phyloP scores from a whole-genome alignment of 92 coral and sea anemone species.

The Pocillopora meandrina region DNA sequence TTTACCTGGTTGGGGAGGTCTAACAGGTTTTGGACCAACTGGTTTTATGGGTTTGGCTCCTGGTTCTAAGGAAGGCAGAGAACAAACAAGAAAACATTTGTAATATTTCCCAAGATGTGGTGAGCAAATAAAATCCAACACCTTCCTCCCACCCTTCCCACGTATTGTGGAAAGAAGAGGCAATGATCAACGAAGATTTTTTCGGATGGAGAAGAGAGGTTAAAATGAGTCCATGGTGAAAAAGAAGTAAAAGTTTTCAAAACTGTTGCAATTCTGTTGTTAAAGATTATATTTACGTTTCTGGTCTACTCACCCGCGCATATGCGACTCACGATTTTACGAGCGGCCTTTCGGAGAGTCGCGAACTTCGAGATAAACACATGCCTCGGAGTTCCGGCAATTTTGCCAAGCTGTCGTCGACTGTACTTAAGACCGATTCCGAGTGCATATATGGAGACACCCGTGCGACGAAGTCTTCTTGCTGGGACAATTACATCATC shows the following conservation, averaged over 20 bases:
- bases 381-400: slow-evolving; percentile 74
- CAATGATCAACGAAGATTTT: too few relatives aligned
- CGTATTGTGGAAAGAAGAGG: too few relatives aligned
- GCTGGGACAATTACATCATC: slow-evolving; percentile 71
- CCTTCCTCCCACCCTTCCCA: too few relatives aligned
- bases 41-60: slow-evolving; percentile 55
- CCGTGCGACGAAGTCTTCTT: slow-evolving; percentile 66
- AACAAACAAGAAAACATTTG: not conserved
- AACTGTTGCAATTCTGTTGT: too few relatives aligned
- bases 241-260: too few relatives aligned
- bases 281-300: not conserved
- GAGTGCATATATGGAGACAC: slow-evolving; percentile 84
- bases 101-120: too few relatives aligned
- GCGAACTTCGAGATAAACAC: slow-evolving; percentile 77
- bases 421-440: slow-evolving; percentile 84
- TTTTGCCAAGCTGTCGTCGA: slow-evolving; percentile 67
- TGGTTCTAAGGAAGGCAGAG: slow-evolving; percentile 47
- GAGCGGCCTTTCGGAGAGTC: slow-evolving; percentile 52
- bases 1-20: slow-evolving; percentile 56
- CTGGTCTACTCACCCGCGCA: slow-evolving; percentile 58
- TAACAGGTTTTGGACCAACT: slow-evolving; percentile 15
- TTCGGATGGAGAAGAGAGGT: too few relatives aligned
- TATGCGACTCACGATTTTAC: slow-evolving; percentile 45
- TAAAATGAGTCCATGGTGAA: too few relatives aligned
- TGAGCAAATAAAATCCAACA: too few relatives aligned